Percentiles rank a stretch among this genome's conserved stretches.
phyloP scores from a whole-genome alignment of 2,113 vertebrate genomes.

The Orycteropus afer region DNA sequence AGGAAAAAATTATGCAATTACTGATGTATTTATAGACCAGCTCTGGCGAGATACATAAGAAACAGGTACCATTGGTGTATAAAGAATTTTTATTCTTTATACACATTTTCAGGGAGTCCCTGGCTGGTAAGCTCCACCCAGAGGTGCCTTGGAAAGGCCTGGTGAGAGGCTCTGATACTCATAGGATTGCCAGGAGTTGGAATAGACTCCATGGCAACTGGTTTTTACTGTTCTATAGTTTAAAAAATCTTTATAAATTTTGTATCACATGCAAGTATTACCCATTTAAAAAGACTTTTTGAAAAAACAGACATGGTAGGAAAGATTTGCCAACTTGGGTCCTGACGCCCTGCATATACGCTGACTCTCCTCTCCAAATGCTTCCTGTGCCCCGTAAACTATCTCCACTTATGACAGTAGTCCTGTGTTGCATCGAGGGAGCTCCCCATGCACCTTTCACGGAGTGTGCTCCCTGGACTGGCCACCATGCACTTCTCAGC shows the following conservation, averaged over 20 bases:
- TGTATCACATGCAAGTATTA: neutral
- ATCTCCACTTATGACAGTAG: accelerated
- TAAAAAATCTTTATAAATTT: neutral
- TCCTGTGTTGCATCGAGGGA: too few species aligned
- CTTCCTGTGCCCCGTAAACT: accelerated
- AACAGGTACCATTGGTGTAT: neutral
- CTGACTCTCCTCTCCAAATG: neutral
- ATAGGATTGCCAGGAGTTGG: too few species aligned
- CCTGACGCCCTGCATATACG: accelerated
- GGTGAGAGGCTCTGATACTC: too few species aligned
- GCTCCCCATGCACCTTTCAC: accelerated
- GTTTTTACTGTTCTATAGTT: too few species aligned
- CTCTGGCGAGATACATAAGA: neutral
- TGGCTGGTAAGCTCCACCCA: too few species aligned
- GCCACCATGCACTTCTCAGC: neutral
- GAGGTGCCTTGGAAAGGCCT: too few species aligned
- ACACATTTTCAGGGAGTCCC: too few species aligned
- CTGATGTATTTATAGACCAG: neutral
- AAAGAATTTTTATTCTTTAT: neutral
- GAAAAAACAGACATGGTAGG: neutral
- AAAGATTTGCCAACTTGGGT: neutral
- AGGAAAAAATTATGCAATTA: neutral
- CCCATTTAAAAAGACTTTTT: neutral
- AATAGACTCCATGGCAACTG: too few species aligned
- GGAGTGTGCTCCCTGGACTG: neutral